These are phyloP conservation scores for Gnathonemus longibarbis DNA, from an alignment of 2,113 vertebrate species.

Conservation along the genomic window DNA sequence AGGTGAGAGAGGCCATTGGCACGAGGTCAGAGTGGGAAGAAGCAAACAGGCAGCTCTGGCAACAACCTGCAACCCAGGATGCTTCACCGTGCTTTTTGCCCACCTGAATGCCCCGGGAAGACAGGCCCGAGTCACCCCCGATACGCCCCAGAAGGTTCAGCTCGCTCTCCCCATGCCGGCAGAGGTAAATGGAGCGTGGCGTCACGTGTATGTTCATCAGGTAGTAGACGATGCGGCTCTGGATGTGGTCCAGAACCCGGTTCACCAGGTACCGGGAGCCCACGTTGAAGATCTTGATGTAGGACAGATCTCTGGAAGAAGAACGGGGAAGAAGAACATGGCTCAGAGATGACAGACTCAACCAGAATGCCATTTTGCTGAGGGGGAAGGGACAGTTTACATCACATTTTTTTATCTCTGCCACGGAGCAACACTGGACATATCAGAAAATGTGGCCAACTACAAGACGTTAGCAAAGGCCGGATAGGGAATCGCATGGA, in stretches of 20 bases:
- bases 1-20: background rate
- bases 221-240: constrained; percentile 85
- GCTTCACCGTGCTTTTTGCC: background rate
- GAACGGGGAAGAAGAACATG: background rate
- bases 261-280: constrained; percentile 81
- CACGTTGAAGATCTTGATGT: constrained; percentile 90
- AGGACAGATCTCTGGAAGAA: constrained; percentile 67
- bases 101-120: constrained; percentile 63
- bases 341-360: background rate
- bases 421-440: background rate
- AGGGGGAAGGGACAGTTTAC: background rate
- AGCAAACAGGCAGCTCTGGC: background rate
- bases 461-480: background rate
- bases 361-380: background rate
- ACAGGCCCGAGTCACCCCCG: constrained; percentile 72
- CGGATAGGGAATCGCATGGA: background rate
- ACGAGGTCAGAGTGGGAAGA: background rate
- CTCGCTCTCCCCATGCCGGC: constrained; percentile 81
- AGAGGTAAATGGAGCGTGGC: constrained; percentile 78
- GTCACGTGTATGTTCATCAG: constrained; percentile 92
- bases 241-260: constrained; percentile 81
- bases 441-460: background rate
- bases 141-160: constrained; percentile 78
- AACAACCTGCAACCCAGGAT: background rate
- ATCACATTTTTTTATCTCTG: background rate